phyloP scores from a whole-genome alignment of 2,113 vertebrate genomes.

The Lampris incognitus region DNA sequence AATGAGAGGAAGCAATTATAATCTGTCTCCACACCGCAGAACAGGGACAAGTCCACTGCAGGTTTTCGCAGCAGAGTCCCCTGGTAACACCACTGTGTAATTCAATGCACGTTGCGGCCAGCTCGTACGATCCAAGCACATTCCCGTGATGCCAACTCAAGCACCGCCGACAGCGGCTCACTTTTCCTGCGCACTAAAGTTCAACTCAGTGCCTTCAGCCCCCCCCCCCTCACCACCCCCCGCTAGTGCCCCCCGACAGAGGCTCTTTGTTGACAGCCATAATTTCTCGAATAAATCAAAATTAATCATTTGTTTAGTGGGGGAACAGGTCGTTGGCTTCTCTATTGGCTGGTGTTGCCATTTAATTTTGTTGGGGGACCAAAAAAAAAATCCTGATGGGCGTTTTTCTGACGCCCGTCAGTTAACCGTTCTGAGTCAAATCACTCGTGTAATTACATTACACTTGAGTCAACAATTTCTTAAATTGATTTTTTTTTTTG shows the following conservation, averaged over 20 bases:
- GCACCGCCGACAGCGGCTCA: conserved; percentile 81
- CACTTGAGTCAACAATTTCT: conserved; percentile 43
- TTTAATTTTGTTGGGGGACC: neutral
- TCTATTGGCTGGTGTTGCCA: conserved; percentile 25
- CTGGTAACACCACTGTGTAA: conserved; percentile 81
- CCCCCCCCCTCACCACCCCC: conserved; percentile 8
- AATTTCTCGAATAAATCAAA: conserved; percentile 63
- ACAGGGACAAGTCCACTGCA: conserved; percentile 66
- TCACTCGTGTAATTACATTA: conserved; percentile 50
- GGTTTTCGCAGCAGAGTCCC: conserved; percentile 77
- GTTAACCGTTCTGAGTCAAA: conserved; percentile 41
- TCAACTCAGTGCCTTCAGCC: conserved; percentile 70
- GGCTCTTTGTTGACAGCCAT: conserved; percentile 71
- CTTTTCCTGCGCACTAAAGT: conserved; percentile 80
- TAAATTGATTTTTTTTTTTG: conserved; percentile 14
- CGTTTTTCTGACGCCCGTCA: conserved; percentile 17
- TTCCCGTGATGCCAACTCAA: conserved; percentile 84
- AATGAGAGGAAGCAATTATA: conserved; percentile 37
- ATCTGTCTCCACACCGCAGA: conserved; percentile 30
- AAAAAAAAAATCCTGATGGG: neutral
- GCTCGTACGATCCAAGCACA: conserved; percentile 83
- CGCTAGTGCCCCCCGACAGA: conserved; percentile 51
- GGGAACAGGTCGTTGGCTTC: conserved; percentile 10
- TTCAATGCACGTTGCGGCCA: conserved; percentile 82
- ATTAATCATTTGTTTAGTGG: conserved; percentile 44